A percentile compares a stretch with the other conserved stretches of the same genome.
Conservation (phyloP, 2,113 vertebrate species). For the Egretta garzetta region DNA sequence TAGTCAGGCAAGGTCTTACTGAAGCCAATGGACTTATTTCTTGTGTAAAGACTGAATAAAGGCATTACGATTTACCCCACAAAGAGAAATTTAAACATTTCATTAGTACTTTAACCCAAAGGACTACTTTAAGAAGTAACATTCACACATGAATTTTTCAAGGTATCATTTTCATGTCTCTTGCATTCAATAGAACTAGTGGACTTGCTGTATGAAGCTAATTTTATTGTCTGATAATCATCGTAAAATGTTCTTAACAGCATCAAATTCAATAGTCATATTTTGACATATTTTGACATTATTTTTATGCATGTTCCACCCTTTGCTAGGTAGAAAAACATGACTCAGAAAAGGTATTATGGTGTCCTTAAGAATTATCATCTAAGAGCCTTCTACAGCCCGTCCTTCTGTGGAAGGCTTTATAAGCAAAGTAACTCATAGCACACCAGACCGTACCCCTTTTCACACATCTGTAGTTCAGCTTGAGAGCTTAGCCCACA, state of each 20-base stretch:
- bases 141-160: not conserved
- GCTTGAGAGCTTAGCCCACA: not conserved
- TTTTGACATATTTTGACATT: not conserved
- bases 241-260: not conserved
- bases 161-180: not conserved
- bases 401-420: not conserved
- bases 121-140: not conserved
- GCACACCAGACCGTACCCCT: not conserved
- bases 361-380: not conserved
- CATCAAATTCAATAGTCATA: not conserved
- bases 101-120: not conserved
- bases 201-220: not conserved
- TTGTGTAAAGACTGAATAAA: not conserved
- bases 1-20: not conserved
- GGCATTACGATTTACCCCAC: not conserved
- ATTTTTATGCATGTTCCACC: not conserved
- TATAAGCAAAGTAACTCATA: not conserved
- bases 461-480: not conserved
- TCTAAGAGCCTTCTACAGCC: not conserved
- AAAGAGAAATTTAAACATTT: not conserved
- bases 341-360: not conserved
- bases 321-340: not conserved
- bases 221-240: not conserved
- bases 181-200: not conserved
- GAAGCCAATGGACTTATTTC: not conserved